These are phyloP conservation scores for Xerus rutilus DNA, from an alignment of 2,797 vertebrate species.

Conservation along the genomic window DNA sequence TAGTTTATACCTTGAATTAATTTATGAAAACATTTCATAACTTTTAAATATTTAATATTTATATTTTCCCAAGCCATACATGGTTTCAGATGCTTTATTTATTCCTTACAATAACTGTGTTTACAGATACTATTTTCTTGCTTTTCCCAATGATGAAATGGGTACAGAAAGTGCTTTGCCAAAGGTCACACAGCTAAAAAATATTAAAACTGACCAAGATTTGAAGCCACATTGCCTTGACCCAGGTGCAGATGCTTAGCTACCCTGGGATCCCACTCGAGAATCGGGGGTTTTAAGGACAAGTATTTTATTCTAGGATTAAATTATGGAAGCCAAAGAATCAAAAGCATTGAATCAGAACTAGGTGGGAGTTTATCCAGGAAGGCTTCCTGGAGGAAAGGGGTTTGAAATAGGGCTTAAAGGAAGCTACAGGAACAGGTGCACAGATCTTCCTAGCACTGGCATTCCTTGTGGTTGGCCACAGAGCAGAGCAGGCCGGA, in stretches of 20 bases:
- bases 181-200: background rate
- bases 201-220: background rate
- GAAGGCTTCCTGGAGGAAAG: background rate
- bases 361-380: background rate
- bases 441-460: background rate
- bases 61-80: background rate
- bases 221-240: background rate
- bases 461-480: background rate
- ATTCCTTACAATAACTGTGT: background rate
- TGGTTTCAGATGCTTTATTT: background rate
- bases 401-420: background rate
- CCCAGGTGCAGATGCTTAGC: background rate
- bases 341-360: background rate
- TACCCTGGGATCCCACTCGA: background rate
- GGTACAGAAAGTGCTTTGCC: background rate
- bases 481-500: background rate
- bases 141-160: background rate
- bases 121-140: background rate
- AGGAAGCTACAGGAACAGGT: background rate
- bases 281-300: background rate
- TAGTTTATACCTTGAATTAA: background rate
- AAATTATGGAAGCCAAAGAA: background rate
- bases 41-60: background rate
- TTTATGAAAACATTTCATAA: background rate
- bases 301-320: background rate